Percentiles rank a stretch among this genome's conserved stretches.
phyloP scores from a whole-genome alignment of 2,797 vertebrate genomes.

The Chelonia mydas region DNA sequence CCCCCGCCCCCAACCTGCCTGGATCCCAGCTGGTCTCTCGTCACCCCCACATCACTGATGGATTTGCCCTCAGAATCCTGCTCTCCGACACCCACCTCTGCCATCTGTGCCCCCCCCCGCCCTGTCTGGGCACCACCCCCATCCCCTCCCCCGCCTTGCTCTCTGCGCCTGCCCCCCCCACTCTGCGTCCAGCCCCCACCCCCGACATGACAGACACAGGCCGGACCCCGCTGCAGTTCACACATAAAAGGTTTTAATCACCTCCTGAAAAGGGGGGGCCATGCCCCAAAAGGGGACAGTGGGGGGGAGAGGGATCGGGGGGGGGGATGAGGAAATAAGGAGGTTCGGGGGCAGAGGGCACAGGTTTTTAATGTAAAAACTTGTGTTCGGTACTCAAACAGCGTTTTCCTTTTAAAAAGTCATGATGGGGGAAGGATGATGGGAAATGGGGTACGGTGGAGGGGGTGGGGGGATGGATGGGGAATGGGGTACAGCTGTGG shows the following conservation, averaged over 20 bases:
- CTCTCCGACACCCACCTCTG: not conserved
- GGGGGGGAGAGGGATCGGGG: not conserved
- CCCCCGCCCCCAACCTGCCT: too few species aligned
- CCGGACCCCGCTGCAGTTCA: not conserved
- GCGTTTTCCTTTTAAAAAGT: slow-evolving; percentile 82
- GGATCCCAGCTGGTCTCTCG: fast-evolving
- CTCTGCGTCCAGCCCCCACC: too few species aligned
- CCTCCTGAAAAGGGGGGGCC: slow-evolving; percentile 81
- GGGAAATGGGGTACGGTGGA: not conserved
- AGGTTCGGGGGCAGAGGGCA: slow-evolving; percentile 80
- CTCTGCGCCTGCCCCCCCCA: not conserved
- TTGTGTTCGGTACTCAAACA: slow-evolving; percentile 87
- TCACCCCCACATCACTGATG: not conserved
- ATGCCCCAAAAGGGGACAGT: slow-evolving; percentile 59
- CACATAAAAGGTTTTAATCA: slow-evolving; percentile 87
- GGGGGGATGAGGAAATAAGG: slow-evolving; percentile 77
- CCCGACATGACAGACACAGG: not conserved
- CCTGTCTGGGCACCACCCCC: too few species aligned
- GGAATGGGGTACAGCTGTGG: not conserved
- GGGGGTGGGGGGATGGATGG: not conserved
- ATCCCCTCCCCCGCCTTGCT: too few species aligned
- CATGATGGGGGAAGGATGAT: slow-evolving; percentile 68
- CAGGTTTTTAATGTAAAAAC: slow-evolving; percentile 96
- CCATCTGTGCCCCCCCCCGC: not conserved
- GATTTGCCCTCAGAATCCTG: not conserved